These are phyloP conservation scores for Tetrao urogallus DNA, from an alignment of 2,113 vertebrate genomes.

Conservation along the genomic window DNA sequence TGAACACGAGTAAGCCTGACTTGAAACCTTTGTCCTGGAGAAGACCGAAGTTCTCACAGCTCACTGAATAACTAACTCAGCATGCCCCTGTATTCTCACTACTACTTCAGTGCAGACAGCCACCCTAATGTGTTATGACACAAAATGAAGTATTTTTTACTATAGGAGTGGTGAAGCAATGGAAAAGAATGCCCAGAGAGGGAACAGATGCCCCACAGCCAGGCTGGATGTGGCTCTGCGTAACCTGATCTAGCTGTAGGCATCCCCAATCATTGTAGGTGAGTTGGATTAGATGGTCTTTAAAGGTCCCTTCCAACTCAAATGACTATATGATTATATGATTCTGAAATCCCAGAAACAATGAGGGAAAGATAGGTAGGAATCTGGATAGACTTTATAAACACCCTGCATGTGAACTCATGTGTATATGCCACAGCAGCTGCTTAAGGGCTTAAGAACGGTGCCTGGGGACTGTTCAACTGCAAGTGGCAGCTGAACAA, in stretches of 20 bases:
- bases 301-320: too few species aligned
- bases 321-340: too few species aligned
- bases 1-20: fast-evolving
- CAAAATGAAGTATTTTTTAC: fast-evolving
- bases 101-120: fast-evolving
- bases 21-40: background rate
- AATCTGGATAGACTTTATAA: background rate
- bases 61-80: background rate
- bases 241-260: too few species aligned
- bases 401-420: background rate
- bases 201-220: too few species aligned
- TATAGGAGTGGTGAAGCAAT: too few species aligned
- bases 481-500: background rate
- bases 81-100: background rate
- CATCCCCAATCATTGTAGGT: too few species aligned
- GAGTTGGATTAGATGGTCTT: too few species aligned
- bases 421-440: background rate
- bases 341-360: fast-evolving
- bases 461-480: background rate
- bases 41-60: background rate
- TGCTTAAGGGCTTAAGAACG: background rate
- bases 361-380: background rate
- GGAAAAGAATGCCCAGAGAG: too few species aligned
- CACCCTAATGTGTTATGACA: background rate
- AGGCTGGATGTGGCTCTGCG: too few species aligned